Evolutionary conservation across 2,113 vertebrate genomes (phyloP).

Genomic region (Monarcha castaneiventris): DNA sequence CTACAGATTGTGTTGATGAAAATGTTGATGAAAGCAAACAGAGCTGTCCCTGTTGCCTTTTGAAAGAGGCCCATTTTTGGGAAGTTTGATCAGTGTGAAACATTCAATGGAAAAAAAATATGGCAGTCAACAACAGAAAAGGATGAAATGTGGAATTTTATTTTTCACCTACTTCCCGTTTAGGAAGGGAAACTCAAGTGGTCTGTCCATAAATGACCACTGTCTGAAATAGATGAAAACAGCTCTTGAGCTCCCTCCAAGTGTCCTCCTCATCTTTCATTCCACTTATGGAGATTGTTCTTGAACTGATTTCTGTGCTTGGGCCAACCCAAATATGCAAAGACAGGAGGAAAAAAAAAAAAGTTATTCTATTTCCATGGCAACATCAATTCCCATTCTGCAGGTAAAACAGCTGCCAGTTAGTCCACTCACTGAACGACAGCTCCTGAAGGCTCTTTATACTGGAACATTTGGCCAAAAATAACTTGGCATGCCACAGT

Average conservation of each 20-base stretch:
- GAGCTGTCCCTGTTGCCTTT: background rate
- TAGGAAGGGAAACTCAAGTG: background rate
- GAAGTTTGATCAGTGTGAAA: background rate
- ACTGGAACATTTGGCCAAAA: conserved; percentile 63
- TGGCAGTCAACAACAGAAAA: background rate
- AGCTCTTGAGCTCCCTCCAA: background rate
- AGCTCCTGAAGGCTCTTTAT: conserved; percentile 64
- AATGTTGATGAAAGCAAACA: background rate
- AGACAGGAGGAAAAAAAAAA: conserved; percentile 29
- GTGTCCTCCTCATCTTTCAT: background rate
- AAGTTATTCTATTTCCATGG: conserved; percentile 79
- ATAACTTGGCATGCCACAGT: conserved; percentile 70
- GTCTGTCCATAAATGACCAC: background rate
- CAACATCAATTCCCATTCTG: conserved; percentile 84
- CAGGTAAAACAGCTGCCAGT: conserved; percentile 80
- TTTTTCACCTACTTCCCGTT: background rate
- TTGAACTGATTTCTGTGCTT: conserved; percentile 14
- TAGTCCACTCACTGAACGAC: conserved; percentile 75
- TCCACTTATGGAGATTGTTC: background rate
- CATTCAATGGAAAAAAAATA: background rate
- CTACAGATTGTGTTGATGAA: background rate
- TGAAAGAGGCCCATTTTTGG: background rate
- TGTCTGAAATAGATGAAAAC: background rate
- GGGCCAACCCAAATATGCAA: conserved; percentile 48
- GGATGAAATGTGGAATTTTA: background rate